Conservation (phyloP, 1,140 invertebrate species). For the Nixonia krombeini region DNA sequence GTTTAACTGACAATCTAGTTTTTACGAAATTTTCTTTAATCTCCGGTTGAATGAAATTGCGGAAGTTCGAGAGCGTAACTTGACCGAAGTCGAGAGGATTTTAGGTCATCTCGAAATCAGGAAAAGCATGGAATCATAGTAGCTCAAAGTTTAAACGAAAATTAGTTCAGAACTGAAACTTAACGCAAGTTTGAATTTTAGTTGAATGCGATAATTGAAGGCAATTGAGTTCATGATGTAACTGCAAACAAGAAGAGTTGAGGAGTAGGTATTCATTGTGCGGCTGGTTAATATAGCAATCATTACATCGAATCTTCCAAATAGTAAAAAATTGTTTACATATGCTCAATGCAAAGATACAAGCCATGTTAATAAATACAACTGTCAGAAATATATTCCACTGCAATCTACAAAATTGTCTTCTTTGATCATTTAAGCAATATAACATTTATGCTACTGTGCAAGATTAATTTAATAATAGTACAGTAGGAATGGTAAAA, state of each 20-base stretch:
- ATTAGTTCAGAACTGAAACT: constrained; percentile 45
- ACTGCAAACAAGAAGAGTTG: constrained; percentile 34
- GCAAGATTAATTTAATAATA: too few relatives aligned
- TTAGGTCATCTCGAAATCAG: constrained; percentile 40
- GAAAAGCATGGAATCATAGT: constrained; percentile 22
- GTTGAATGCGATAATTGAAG: constrained; percentile 34
- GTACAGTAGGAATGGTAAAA: constrained; percentile 23
- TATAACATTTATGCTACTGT: too few relatives aligned
- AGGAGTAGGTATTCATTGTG: constrained; percentile 16
- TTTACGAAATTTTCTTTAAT: constrained; percentile 44
- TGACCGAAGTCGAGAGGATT: constrained; percentile 42
- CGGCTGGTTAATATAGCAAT: constrained; percentile 2
- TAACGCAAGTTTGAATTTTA: constrained; percentile 40
- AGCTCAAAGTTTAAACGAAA: constrained; percentile 42
- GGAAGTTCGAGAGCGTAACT: constrained; percentile 42
- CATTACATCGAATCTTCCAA: too few relatives aligned
- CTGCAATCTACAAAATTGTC: too few relatives aligned
- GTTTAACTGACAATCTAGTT: constrained; percentile 38
- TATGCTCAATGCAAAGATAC: too few relatives aligned
- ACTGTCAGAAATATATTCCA: too few relatives aligned
- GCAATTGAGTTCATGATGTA: constrained; percentile 40
- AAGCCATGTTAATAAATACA: too few relatives aligned
- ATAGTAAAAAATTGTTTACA: too few relatives aligned
- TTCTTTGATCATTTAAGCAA: too few relatives aligned
- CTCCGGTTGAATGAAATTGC: constrained; percentile 45